A percentile compares a stretch with the other conserved stretches of the same genome.
Conservation (phyloP, 2,888 invertebrate genomes). For the Clepsis dumicolana region DNA sequence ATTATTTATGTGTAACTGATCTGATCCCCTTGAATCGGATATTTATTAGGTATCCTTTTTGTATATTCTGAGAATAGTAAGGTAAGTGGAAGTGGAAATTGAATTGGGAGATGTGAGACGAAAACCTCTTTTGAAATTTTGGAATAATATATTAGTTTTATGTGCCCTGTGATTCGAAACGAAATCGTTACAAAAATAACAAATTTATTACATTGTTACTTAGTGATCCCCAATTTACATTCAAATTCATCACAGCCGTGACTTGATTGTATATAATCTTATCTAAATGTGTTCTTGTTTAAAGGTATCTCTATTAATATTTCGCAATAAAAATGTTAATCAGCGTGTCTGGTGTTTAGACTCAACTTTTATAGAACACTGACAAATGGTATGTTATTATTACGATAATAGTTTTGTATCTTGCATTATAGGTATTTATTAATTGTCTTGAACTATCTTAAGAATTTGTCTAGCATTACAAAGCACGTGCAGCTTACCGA, state of each 20-base stretch:
- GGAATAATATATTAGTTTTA: not conserved
- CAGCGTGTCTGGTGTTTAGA: not conserved
- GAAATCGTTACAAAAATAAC: not conserved
- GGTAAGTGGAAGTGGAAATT: too few relatives aligned
- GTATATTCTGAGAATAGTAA: too few relatives aligned
- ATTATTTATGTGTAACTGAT: too few relatives aligned
- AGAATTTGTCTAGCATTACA: constrained; percentile 55
- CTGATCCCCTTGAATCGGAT: too few relatives aligned
- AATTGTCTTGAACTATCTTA: constrained; percentile 44
- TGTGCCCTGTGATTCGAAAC: not conserved
- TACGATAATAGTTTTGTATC: not conserved
- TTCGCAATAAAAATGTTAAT: not conserved
- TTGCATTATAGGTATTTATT: not conserved
- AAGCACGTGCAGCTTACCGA: constrained; percentile 77
- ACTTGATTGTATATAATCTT: not conserved
- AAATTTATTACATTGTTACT: not conserved
- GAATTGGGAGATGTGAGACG: too few relatives aligned
- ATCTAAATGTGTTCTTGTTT: not conserved
- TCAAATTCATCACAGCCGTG: not conserved
- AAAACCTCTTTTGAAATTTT: too few relatives aligned
- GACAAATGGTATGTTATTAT: not conserved
- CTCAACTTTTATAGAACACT: not conserved
- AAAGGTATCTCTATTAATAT: not conserved
- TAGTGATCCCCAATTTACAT: not conserved
- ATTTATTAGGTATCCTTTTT: too few relatives aligned